Percentiles rank a stretch among this genome's conserved stretches.
These are phyloP conservation scores for Pseudorhombus dupliciocellatus DNA, from an alignment of 2,113 vertebrate species.

Conservation along the genomic window DNA sequence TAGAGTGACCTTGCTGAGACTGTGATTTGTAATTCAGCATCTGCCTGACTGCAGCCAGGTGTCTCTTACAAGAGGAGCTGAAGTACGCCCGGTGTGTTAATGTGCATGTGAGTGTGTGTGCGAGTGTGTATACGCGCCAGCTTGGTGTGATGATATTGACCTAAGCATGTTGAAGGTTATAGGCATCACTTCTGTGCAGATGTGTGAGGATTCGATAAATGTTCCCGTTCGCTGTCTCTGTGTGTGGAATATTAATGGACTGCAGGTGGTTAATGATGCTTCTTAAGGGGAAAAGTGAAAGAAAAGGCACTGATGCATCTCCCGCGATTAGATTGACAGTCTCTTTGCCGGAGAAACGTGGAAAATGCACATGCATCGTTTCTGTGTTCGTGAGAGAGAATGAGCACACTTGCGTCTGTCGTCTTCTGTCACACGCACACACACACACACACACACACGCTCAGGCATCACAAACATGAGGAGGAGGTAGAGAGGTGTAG, in stretches of 20 bases:
- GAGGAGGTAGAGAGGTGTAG: slow-evolving; percentile 69
- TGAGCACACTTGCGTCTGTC: slow-evolving; percentile 25
- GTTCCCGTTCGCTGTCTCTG: background rate
- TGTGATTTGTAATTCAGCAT: slow-evolving; percentile 52
- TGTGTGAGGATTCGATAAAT: slow-evolving; percentile 6
- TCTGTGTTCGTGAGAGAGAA: slow-evolving; percentile 14
- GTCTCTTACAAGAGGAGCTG: slow-evolving; percentile 30
- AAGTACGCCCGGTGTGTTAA: background rate
- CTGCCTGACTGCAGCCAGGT: slow-evolving; percentile 51
- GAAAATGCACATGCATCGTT: slow-evolving; percentile 40
- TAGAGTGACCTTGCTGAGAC: slow-evolving; percentile 60
- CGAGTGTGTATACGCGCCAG: background rate
- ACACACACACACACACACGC: slow-evolving; percentile 13
- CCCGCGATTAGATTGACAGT: slow-evolving; percentile 1
- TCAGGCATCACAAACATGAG: slow-evolving; percentile 42
- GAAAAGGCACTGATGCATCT: background rate
- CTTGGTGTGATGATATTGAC: too few relatives aligned
- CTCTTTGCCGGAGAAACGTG: slow-evolving; percentile 13
- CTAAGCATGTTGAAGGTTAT: too few relatives aligned
- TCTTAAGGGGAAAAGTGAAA: background rate
- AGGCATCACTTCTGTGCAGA: background rate
- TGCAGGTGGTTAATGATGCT: background rate
- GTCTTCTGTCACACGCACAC: slow-evolving; percentile 41
- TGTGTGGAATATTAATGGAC: slow-evolving; percentile 3
- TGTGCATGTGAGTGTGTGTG: background rate